Conservation (phyloP, 2,113 vertebrate species). For the Uria lomvia region DNA sequence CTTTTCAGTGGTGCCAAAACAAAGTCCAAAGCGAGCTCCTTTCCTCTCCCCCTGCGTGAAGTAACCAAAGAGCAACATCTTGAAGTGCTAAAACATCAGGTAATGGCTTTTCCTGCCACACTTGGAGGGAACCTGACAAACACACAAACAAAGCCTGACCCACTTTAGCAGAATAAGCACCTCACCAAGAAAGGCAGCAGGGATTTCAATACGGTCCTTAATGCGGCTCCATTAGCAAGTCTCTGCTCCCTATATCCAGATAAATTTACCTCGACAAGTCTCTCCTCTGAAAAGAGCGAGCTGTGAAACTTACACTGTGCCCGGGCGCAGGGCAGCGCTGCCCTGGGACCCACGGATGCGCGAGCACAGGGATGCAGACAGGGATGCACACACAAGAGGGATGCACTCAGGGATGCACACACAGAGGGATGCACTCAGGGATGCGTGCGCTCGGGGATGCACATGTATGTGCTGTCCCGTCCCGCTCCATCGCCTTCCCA, state of each 20-base stretch:
- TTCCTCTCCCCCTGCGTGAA: neutral
- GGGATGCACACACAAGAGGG: neutral
- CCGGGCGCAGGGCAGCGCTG: neutral
- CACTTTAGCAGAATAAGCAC: neutral
- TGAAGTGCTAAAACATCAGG: neutral
- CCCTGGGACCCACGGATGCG: neutral
- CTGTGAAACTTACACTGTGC: neutral
- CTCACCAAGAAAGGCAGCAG: neutral
- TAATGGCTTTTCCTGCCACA: neutral
- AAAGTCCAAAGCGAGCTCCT: neutral
- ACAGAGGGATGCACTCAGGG: neutral
- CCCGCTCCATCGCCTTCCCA: neutral
- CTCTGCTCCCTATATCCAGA: neutral
- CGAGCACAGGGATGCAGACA: neutral
- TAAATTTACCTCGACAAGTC: neutral
- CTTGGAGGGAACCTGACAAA: neutral
- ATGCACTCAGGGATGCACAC: fast-evolving
- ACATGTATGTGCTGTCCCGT: neutral
- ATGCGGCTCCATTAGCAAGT: neutral
- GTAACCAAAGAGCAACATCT: neutral
- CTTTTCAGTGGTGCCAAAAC: neutral
- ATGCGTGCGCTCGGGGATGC: neutral
- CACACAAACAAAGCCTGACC: slow-evolving; percentile 36
- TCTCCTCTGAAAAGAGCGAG: neutral
- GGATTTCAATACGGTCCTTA: neutral